A percentile compares a stretch with the other conserved stretches of the same genome.
Conservation (phyloP, 37 sponge, comb jelly and placozoan genomes). For the Oscarella lobularis region DNA sequence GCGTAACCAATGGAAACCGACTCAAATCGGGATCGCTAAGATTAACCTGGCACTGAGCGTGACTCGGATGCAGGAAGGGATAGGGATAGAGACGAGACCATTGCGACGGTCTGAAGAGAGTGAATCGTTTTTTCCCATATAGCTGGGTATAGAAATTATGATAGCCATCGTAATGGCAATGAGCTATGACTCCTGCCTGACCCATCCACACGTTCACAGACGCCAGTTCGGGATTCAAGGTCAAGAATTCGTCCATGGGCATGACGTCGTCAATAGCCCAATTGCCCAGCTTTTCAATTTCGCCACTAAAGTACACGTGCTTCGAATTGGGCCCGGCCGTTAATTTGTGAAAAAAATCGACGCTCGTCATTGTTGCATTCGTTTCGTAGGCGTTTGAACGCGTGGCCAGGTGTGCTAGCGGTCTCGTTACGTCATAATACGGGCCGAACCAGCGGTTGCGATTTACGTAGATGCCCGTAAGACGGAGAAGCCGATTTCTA, state of each 20-base stretch:
- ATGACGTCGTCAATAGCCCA: constrained; percentile 67
- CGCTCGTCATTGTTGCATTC: constrained; percentile 11
- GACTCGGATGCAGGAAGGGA: constrained; percentile 84
- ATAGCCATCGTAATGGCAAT: constrained; percentile 90
- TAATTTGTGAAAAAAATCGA: constrained; percentile 32
- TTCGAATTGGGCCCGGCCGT: background rate
- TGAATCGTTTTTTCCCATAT: constrained; percentile 68
- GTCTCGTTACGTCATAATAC: constrained; percentile 65
- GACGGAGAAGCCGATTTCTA: constrained; percentile 9
- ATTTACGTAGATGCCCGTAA: constrained; percentile 62
- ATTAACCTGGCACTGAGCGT: constrained; percentile 82
- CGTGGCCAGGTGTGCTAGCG: constrained; percentile 19
- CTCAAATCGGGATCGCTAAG: constrained; percentile 21
- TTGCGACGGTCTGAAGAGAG: constrained; percentile 37
- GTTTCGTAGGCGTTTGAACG: constrained; percentile 39
- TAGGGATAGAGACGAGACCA: constrained; percentile 75
- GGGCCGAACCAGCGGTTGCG: constrained; percentile 87
- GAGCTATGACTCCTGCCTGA: constrained; percentile 76
- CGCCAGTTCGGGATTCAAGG: constrained; percentile 44
- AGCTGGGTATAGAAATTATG: constrained; percentile 86
- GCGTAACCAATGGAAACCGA: constrained; percentile 17
- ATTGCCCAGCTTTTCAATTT: constrained; percentile 54
- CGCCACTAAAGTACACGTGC: constrained; percentile 64
- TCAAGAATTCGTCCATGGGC: constrained; percentile 51
- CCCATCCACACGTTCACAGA: constrained; percentile 86